Evolutionary conservation across 2,113 vertebrate species (phyloP).

Genomic region (Centropristis striata): DNA sequence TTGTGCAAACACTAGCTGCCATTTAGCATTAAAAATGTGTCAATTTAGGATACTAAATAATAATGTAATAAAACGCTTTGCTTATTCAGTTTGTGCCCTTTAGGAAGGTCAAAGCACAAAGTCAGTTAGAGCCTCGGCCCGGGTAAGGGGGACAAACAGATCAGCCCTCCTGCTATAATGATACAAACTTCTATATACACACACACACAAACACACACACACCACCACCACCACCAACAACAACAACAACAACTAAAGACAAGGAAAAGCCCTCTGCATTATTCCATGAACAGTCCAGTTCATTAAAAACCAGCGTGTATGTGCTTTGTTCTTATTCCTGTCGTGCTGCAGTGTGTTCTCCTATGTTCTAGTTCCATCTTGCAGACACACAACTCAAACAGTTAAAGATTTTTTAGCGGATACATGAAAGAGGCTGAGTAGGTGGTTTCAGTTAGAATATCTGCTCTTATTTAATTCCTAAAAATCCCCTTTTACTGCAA

Average conservation of each 20-base stretch:
- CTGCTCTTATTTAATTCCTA: conserved; percentile 49
- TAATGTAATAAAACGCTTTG: conserved; percentile 16
- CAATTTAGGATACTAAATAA: not conserved
- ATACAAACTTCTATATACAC: not conserved
- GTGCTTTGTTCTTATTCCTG: conserved; percentile 12
- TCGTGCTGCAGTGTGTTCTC: not conserved
- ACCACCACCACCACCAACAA: too few relatives aligned
- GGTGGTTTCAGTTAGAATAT: conserved; percentile 45
- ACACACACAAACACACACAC: too few relatives aligned
- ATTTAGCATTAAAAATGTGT: not conserved
- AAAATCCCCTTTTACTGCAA: conserved; percentile 36
- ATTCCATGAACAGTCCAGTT: not conserved
- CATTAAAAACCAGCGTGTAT: not conserved
- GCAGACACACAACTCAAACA: conserved; percentile 26
- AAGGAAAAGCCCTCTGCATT: not conserved
- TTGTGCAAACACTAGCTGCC: not conserved
- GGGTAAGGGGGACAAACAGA: not conserved
- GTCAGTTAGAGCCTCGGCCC: not conserved
- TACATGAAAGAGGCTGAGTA: conserved; percentile 32
- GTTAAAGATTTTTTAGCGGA: conserved; percentile 18
- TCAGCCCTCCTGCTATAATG: not conserved
- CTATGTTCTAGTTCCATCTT: conserved; percentile 7
- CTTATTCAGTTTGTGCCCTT: not conserved
- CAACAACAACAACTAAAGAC: not conserved
- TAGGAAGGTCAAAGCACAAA: conserved; percentile 18